phyloP scores from a whole-genome alignment of 2,797 vertebrate genomes.

The Crocodylus rhombifer region DNA sequence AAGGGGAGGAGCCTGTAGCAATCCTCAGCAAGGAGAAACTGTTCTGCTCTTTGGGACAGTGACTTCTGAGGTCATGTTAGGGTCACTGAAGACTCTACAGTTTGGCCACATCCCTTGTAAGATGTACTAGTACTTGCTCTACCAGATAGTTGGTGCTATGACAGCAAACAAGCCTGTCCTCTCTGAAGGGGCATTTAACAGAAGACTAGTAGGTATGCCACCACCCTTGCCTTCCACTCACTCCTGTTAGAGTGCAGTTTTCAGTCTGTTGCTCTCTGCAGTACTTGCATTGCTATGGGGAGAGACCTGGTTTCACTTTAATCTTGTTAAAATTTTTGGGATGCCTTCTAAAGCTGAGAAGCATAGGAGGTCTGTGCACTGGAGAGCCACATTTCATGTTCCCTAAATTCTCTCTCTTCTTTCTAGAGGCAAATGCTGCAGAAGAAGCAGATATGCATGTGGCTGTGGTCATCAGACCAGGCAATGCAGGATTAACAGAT shows the following conservation, averaged over 20 bases:
- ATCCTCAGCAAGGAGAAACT: neutral
- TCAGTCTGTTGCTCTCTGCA: too few relatives aligned
- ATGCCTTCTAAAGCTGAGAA: neutral
- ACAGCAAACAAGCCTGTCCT: too few relatives aligned
- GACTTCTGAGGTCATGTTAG: neutral
- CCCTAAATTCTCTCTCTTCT: neutral
- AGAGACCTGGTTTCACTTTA: accelerated
- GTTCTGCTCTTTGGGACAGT: neutral
- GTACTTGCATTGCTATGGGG: accelerated
- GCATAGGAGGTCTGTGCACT: neutral
- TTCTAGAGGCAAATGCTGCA: conserved; percentile 93
- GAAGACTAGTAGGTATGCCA: too few relatives aligned
- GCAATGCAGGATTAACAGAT: conserved; percentile 93
- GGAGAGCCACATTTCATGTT: neutral
- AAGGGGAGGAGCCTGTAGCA: neutral
- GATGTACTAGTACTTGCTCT: too few relatives aligned
- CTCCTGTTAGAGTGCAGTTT: too few relatives aligned
- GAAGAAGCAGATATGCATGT: conserved; percentile 91
- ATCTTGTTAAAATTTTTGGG: neutral
- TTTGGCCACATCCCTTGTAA: neutral
- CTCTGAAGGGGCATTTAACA: too few relatives aligned
- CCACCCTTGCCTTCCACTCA: too few relatives aligned
- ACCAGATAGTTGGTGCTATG: too few relatives aligned
- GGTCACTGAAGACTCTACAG: neutral
- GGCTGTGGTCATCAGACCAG: conserved; percentile 91